These are phyloP conservation scores for Chelon labrosus DNA, from an alignment of 2,797 vertebrate species.

Conservation along the genomic window DNA sequence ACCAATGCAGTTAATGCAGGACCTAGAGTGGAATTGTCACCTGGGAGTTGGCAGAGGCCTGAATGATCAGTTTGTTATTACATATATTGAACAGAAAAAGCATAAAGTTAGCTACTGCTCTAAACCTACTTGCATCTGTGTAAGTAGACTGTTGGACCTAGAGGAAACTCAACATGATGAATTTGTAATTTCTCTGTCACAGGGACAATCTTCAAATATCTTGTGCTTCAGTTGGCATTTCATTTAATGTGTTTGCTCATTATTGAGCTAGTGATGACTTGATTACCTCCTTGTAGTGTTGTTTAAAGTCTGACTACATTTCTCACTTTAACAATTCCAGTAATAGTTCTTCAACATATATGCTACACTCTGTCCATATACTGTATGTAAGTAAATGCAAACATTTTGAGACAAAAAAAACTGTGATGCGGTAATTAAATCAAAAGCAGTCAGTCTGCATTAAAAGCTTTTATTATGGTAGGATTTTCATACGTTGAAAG, in stretches of 20 bases:
- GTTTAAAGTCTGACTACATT: background rate
- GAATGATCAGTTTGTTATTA: no score
- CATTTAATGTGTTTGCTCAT: conserved; percentile 13
- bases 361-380: background rate
- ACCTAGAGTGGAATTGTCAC: no score
- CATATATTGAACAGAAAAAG: no score
- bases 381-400: conserved; percentile 1
- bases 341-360: background rate
- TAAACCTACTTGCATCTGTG: background rate
- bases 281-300: conserved; percentile 8
- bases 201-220: conserved; percentile 16
- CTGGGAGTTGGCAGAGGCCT: no score
- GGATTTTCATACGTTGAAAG: conserved; percentile 9
- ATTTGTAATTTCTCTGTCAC: conserved; percentile 50
- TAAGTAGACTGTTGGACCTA: background rate
- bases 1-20: no score
- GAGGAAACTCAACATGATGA: conserved; percentile 16
- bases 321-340: background rate
- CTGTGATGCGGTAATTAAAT: background rate
- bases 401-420: conserved; percentile 5
- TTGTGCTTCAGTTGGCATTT: background rate
- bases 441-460: background rate
- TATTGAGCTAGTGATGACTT: background rate
- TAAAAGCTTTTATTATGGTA: background rate
- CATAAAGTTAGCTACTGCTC: no score